Conservation (phyloP, 2,888 invertebrate species). For the Alviniconcha strummeri region DNA sequence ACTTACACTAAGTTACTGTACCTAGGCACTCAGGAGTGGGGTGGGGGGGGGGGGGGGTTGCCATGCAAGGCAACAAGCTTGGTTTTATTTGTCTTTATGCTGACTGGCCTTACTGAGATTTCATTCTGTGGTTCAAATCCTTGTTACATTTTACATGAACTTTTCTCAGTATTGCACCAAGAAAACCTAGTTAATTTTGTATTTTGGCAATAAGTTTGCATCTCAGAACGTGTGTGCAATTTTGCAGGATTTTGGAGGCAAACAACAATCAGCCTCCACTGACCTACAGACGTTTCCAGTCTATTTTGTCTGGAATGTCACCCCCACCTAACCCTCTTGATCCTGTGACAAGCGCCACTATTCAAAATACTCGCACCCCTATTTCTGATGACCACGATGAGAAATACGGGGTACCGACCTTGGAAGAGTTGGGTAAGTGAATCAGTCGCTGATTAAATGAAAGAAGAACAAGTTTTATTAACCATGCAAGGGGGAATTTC, state of each 20-base stretch:
- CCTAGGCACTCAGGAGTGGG: too few species aligned
- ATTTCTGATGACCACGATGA: conserved; percentile 86
- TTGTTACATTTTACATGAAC: too few species aligned
- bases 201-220: too few species aligned
- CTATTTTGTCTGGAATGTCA: conserved; percentile 85
- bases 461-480: too few species aligned
- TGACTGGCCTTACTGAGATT: too few species aligned
- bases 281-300: conserved; percentile 91
- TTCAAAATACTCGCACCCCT: conserved; percentile 82
- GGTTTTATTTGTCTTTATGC: too few species aligned
- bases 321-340: conserved; percentile 82
- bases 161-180: neutral
- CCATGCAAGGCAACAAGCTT: too few species aligned
- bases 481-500: too few species aligned
- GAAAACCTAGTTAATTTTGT: too few species aligned
- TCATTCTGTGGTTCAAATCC: too few species aligned
- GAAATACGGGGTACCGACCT: conserved; percentile 87
- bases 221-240: neutral
- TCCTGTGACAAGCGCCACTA: conserved; percentile 76
- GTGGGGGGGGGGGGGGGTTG: too few species aligned
- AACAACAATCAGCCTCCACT: conserved; percentile 88
- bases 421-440: conserved; percentile 85
- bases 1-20: too few species aligned
- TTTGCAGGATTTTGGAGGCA: conserved; percentile 83
- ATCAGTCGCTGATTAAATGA: neutral